Base-by-base conservation (phyloP, 1,140 invertebrate genomes). In the Brachionus rotundiformis region DNA sequence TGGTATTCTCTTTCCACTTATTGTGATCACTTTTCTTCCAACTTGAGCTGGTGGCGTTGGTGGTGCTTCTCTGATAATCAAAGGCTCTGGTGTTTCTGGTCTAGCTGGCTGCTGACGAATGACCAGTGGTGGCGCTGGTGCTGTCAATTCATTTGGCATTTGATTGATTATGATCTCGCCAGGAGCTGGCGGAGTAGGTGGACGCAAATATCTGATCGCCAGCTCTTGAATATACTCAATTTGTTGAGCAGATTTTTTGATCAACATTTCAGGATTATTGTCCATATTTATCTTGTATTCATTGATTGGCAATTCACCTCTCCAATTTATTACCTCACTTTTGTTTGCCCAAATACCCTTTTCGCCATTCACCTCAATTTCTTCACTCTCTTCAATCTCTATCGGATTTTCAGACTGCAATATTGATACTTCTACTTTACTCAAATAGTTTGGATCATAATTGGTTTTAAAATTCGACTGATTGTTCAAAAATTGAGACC, bases 111-210 rank as follows among this genome's bases (percentile, higher is more conserved):
- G 61, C 19, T 71, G 80, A 2, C 79, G 61, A 54, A 82, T 29
- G 6, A 71, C 19, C 23, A 82, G n/a, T 11, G 80, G 80, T 8
- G 80, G 80, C 3, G 80, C 61, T 54, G 41, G 41, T 0, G 23
- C 13, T 16, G 68, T 36, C 27, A 61, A 27, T 54, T 33, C 10
- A 49, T 31, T 31, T 0, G 27, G 39, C 25, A 73, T 4, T 75
- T 82, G 59, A 25, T 44, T 59, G 16, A 82, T 82, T 10, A 82
- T 41, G 23, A 82, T 73, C 27, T 44, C 29, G 7, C 65, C 81
- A 25, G 63, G 63, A 59, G 81, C 16, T 54, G 81, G 81, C 6
- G 81, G 81, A 19, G 81, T 82, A 10, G 80, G 80, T 19, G 80
- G 80, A 33, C 29, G 0, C 23, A 82, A 54, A 59, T 82, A 82